Conservation (phyloP, 2,113 vertebrate species). For the Abramis brama region DNA sequence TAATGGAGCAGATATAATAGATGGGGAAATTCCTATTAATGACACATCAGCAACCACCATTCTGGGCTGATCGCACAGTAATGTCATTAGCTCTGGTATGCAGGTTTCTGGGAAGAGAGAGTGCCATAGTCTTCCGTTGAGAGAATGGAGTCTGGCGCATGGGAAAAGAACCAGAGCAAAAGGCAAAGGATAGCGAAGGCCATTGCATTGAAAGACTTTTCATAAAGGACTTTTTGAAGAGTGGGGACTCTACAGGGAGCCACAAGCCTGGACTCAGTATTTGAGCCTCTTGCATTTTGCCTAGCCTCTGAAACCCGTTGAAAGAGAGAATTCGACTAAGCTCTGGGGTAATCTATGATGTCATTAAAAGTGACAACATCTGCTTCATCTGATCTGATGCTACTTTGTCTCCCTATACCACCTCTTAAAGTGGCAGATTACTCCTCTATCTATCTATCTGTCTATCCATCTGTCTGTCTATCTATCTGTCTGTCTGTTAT, state of each 20-base stretch:
- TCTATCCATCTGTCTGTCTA: not conserved
- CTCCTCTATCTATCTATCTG: not conserved
- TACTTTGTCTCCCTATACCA: constrained; percentile 58
- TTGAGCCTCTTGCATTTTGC: constrained; percentile 5
- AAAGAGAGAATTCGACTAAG: constrained; percentile 35
- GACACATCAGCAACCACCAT: constrained; percentile 48
- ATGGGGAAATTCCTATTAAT: constrained; percentile 51
- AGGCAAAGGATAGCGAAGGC: constrained; percentile 8
- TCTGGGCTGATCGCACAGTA: constrained; percentile 27
- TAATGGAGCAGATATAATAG: constrained; percentile 50
- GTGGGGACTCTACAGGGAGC: constrained; percentile 4
- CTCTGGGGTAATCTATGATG: constrained; percentile 65
- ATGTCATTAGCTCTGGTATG: constrained; percentile 52
- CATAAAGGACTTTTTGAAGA: constrained; percentile 26
- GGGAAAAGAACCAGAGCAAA: not conserved
- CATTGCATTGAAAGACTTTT: not conserved
- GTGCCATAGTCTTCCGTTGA: not conserved
- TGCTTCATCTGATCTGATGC: constrained; percentile 66
- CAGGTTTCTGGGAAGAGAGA: constrained; percentile 25
- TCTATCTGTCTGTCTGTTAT: not conserved
- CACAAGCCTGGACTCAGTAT: not conserved
- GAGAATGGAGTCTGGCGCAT: not conserved
- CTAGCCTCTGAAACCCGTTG: not conserved
- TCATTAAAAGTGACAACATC: constrained; percentile 75
- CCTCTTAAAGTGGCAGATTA: constrained; percentile 70